phyloP scores from a whole-genome alignment of 2,888 invertebrate species.

The Agriopis leucophaearia region DNA sequence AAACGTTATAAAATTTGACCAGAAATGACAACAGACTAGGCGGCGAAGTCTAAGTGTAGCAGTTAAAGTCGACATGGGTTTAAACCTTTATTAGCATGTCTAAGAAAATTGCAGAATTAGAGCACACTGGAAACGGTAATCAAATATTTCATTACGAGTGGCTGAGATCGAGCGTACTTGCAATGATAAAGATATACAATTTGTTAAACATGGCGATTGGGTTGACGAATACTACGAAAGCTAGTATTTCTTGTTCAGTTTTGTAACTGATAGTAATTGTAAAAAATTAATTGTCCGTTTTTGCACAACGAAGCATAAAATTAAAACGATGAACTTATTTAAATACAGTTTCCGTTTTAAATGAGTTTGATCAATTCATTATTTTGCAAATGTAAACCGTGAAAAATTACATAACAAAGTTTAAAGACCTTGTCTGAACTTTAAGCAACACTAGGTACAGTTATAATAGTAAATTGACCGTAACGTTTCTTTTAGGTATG shows the following conservation, averaged over 20 bases:
- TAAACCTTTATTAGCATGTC: slow-evolving; percentile 3
- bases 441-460: slow-evolving; percentile 8
- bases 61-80: background rate
- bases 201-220: slow-evolving; percentile 26
- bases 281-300: background rate
- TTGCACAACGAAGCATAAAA: slow-evolving; percentile 14
- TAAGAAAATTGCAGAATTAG: slow-evolving; percentile 35
- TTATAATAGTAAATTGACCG: slow-evolving; percentile 13
- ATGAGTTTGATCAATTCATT: background rate
- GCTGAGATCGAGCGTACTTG: slow-evolving; percentile 23
- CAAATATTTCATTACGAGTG: slow-evolving; percentile 21
- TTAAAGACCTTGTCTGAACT: slow-evolving; percentile 9
- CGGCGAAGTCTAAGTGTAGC: background rate
- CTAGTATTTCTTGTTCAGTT: slow-evolving; percentile 6
- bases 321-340: slow-evolving; percentile 9
- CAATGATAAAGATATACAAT: slow-evolving; percentile 33
- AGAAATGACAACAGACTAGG: too few species aligned
- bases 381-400: slow-evolving; percentile 10
- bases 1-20: too few species aligned
- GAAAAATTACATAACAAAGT: slow-evolving; percentile 8
- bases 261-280: slow-evolving; percentile 7
- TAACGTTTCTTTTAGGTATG: slow-evolving; percentile 10
- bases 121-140: slow-evolving; percentile 34
- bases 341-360: background rate
- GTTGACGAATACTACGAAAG: slow-evolving; percentile 16